These are phyloP conservation scores for Theocolax elegans DNA, from an alignment of 1,140 invertebrate species.

Conservation along the genomic window DNA sequence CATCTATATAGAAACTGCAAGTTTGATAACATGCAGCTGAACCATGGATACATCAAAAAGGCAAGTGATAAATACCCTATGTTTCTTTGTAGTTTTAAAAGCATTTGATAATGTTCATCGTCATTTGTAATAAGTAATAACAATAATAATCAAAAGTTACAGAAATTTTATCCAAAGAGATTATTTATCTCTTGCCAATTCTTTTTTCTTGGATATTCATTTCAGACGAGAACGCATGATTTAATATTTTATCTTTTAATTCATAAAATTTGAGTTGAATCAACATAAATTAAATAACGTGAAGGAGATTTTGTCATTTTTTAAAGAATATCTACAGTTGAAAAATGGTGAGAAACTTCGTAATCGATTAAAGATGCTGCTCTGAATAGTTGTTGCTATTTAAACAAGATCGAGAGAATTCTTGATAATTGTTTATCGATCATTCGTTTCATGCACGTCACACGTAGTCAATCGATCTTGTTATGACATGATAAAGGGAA, in stretches of 20 bases:
- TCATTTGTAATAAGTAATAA: constrained; percentile 14
- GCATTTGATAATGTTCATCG: constrained; percentile 16
- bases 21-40: constrained; percentile 34
- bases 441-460: background rate
- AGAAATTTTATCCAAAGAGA: background rate
- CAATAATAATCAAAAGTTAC: constrained; percentile 1
- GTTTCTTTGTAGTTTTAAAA: constrained; percentile 21
- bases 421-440: constrained; percentile 19
- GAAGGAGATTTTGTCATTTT: background rate
- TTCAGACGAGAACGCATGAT: background rate
- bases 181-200: background rate
- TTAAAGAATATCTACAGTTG: background rate
- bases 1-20: background rate
- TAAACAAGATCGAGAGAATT: no score
- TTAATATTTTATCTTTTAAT: constrained; percentile 1
- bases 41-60: constrained; percentile 18
- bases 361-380: background rate
- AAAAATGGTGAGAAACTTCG: no score
- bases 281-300: background rate
- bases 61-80: constrained; percentile 18
- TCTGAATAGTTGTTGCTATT: background rate
- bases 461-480: constrained; percentile 8
- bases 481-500: constrained; percentile 25
- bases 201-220: background rate
- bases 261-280: background rate